Evolutionary conservation across 2,888 invertebrate genomes (phyloP).

Genomic region (Gonocerus acuteangulatus): DNA sequence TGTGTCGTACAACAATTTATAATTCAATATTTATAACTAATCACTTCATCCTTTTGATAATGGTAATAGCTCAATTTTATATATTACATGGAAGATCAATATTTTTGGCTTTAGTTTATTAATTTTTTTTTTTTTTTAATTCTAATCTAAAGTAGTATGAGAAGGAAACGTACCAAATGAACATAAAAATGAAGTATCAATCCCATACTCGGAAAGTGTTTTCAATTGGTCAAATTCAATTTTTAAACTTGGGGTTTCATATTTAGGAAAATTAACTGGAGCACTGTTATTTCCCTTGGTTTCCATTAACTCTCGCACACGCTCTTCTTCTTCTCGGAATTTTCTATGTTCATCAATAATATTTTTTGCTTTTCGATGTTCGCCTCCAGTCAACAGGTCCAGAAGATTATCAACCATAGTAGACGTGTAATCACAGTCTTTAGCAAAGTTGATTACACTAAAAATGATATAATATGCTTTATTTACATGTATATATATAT

Average conservation of each 20-base stretch:
- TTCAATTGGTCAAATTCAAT: conserved; percentile 72
- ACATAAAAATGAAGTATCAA: conserved; percentile 76
- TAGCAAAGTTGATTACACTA: conserved; percentile 69
- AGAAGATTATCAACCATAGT: conserved; percentile 72
- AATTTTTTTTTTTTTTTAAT: no score
- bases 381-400: conserved; percentile 73
- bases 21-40: no score
- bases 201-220: conserved; percentile 65
- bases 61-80: no score
- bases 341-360: conserved; percentile 60
- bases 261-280: conserved; percentile 1
- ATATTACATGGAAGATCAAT: no score
- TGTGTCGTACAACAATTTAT: no score
- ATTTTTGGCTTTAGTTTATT: no score
- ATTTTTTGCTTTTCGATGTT: conserved; percentile 68
- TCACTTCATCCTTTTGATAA: no score
- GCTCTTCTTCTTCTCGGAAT: conserved; percentile 56
- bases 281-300: conserved; percentile 6
- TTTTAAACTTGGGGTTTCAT: conserved; percentile 48
- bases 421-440: conserved; percentile 68
- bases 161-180: conserved; percentile 49
- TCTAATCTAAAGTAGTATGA: background rate
- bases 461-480: no score
- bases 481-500: no score
- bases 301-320: conserved; percentile 45